A percentile compares a stretch with the other conserved stretches of the same genome.
These are phyloP conservation scores for Stegostoma tigrinum DNA, from an alignment of 2,113 vertebrate species.

Conservation along the genomic window DNA sequence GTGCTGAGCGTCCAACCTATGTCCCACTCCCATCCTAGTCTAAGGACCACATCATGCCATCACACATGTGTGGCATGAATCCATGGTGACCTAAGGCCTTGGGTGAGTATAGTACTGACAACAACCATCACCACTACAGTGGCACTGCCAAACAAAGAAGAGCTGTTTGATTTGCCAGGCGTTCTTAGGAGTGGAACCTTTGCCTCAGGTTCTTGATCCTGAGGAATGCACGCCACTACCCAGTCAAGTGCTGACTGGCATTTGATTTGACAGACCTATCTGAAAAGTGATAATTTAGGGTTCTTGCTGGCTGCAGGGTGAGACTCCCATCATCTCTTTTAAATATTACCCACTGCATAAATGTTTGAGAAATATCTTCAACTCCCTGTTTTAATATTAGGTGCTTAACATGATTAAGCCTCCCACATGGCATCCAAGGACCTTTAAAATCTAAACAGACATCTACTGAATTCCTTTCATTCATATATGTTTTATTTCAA, in stretches of 20 bases:
- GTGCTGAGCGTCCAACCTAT: neutral
- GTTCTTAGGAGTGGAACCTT: neutral
- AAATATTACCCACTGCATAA: neutral
- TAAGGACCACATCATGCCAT: neutral
- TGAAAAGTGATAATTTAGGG: neutral
- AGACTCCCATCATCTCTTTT: neutral
- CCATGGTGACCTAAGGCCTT: neutral
- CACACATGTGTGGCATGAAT: no score
- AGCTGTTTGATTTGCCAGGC: neutral
- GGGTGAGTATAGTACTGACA: neutral
- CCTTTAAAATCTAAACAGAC: neutral
- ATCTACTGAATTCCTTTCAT: neutral
- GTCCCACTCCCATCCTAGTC: neutral
- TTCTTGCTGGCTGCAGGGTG: neutral
- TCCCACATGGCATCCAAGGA: neutral
- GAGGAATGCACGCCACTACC: neutral
- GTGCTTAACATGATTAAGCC: neutral
- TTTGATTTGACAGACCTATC: neutral
- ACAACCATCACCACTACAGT: neutral
- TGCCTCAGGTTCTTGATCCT: neutral
- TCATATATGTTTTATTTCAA: neutral
- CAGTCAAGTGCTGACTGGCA: neutral
- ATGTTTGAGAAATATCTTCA: neutral
- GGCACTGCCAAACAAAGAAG: neutral
- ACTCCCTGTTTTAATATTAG: neutral